A percentile compares a stretch with the other conserved stretches of the same genome.
These are phyloP conservation scores for Recurvirostra avosetta DNA, from an alignment of 2,113 vertebrate species.

Conservation along the genomic window DNA sequence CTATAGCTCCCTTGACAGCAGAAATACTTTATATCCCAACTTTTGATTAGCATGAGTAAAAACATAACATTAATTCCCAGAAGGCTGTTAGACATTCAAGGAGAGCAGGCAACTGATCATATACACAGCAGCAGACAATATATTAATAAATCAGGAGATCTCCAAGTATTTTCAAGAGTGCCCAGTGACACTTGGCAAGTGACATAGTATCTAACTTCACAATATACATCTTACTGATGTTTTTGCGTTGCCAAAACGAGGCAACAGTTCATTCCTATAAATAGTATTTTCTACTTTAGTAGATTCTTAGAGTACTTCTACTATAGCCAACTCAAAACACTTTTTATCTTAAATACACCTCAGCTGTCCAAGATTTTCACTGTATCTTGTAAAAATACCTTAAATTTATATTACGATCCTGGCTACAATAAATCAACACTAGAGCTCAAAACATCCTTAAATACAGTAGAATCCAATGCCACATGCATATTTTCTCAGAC, in stretches of 20 bases:
- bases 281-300: not conserved
- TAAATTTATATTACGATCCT: not conserved
- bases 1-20: not conserved
- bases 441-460: not conserved
- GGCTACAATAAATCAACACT: not conserved
- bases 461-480: not conserved
- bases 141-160: slow-evolving; percentile 36
- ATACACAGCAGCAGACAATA: not conserved
- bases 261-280: not conserved
- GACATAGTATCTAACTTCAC: not conserved
- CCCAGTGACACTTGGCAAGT: not conserved
- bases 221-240: not conserved
- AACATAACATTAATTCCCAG: slow-evolving; percentile 4
- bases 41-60: slow-evolving; percentile 42
- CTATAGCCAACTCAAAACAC: not conserved
- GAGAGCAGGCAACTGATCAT: not conserved
- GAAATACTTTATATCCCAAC: not conserved
- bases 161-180: slow-evolving; percentile 14
- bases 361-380: not conserved
- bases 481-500: not conserved
- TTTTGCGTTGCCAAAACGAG: not conserved
- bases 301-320: not conserved
- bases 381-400: not conserved
- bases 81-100: not conserved
- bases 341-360: not conserved